These are phyloP conservation scores for Muntiacus reevesi DNA, from an alignment of 2,113 vertebrate genomes.

Conservation along the genomic window DNA sequence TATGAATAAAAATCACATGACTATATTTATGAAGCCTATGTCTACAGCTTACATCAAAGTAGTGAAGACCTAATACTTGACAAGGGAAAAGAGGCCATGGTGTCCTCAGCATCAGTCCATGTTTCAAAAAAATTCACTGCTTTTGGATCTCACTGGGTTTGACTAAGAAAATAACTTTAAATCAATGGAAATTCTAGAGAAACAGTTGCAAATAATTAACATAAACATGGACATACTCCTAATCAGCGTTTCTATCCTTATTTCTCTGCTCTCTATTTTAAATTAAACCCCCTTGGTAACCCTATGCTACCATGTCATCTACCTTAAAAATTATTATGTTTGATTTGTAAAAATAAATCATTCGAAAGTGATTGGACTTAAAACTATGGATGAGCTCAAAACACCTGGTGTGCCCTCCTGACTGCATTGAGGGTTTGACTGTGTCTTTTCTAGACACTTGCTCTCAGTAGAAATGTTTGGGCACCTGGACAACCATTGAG, in stretches of 20 bases:
- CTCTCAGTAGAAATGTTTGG: background rate
- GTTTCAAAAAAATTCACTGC: background rate
- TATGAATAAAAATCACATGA: background rate
- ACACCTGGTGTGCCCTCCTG: too few relatives aligned
- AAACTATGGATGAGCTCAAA: background rate
- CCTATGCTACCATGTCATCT: fast-evolving
- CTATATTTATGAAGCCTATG: background rate
- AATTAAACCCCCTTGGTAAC: fast-evolving
- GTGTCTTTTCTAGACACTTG: background rate
- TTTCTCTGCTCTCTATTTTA: background rate
- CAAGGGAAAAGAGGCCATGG: background rate
- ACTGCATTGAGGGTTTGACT: fast-evolving
- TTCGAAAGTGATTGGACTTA: background rate
- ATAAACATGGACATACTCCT: fast-evolving
- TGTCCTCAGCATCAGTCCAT: fast-evolving
- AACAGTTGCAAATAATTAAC: background rate
- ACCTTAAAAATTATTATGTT: background rate
- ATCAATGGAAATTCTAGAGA: background rate
- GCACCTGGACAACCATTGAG: background rate
- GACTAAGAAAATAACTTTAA: background rate
- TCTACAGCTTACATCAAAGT: background rate
- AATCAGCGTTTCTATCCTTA: background rate
- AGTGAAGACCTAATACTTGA: background rate
- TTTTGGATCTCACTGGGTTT: background rate
- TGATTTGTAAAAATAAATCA: background rate